A percentile compares a stretch with the other conserved stretches of the same genome.
Evolutionary conservation across 1,140 invertebrate species (phyloP).

Genomic region (Calliphora vicina): DNA sequence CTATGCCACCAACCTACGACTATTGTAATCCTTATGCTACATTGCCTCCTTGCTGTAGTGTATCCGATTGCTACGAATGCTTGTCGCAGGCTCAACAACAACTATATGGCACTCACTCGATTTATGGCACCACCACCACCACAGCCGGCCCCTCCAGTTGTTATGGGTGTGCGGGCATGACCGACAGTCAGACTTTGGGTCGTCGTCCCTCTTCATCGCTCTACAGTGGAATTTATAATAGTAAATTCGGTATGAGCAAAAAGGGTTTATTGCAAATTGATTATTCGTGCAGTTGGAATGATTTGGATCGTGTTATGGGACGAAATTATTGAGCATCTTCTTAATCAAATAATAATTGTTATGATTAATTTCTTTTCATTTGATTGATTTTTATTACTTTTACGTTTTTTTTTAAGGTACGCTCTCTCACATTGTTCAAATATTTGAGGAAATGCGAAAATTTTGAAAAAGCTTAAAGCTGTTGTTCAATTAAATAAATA

Average conservation of each 20-base stretch:
- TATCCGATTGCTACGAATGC: conserved; percentile 58
- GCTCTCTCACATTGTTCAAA: neutral
- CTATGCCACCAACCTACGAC: conserved; percentile 53
- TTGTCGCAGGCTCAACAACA: conserved; percentile 48
- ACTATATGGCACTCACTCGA: conserved; percentile 26
- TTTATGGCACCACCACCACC: conserved; percentile 13
- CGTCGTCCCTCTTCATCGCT: conserved; percentile 51
- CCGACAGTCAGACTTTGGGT: neutral
- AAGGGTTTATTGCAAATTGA: conserved; percentile 75
- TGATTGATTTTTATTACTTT: neutral
- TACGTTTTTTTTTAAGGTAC: conserved; percentile 26
- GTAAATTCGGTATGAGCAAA: conserved; percentile 68
- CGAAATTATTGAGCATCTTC: conserved; percentile 46
- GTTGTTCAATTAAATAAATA: too few species aligned
- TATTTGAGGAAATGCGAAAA: neutral
- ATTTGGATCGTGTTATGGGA: conserved; percentile 68
- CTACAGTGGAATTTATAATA: conserved; percentile 58
- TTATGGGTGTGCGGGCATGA: neutral
- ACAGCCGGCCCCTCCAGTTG: neutral
- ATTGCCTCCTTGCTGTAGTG: conserved; percentile 55
- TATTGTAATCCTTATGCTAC: conserved; percentile 59
- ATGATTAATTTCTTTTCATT: neutral
- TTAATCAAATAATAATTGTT: too few species aligned
- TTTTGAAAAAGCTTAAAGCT: too few species aligned
- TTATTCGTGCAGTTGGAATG: conserved; percentile 74